Percentiles rank a stretch among this genome's conserved stretches.
These are phyloP conservation scores for Crambe crambe DNA, from an alignment of 37 sponge, comb jelly and placozoan species.

Conservation along the genomic window DNA sequence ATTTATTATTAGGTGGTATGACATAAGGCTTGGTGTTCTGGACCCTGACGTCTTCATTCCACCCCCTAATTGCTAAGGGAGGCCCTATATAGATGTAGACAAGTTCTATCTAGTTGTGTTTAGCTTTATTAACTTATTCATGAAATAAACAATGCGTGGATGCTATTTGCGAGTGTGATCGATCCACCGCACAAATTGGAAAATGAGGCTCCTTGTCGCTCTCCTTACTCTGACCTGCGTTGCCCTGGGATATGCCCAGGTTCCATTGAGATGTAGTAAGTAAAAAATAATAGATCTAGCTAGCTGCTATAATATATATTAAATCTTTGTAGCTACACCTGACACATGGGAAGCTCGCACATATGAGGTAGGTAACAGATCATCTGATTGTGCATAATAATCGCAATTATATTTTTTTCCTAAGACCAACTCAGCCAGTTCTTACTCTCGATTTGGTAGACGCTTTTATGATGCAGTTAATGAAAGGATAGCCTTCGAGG, in stretches of 20 bases:
- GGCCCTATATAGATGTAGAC: no score
- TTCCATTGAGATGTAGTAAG: conserved; percentile 28
- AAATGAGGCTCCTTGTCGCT: not conserved
- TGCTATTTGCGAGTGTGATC: no score
- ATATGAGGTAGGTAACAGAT: conserved; percentile 1
- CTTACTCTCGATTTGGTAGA: not conserved
- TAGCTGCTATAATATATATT: no score
- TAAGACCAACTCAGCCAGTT: no score
- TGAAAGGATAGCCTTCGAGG: conserved; percentile 4
- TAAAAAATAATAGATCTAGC: no score
- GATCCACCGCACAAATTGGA: no score
- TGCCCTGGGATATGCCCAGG: conserved; percentile 11
- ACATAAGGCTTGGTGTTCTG: conserved; percentile 21
- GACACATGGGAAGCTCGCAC: not conserved
- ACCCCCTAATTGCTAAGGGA: conserved; percentile 24
- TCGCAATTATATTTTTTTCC: no score
- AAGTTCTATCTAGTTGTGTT: no score
- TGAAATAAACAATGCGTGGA: not conserved
- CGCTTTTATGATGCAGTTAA: not conserved
- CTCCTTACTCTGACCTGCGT: not conserved
- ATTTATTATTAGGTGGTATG: conserved; percentile 28
- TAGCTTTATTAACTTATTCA: no score
- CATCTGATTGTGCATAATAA: no score
- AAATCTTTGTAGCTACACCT: conserved; percentile 7
- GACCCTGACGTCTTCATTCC: conserved; percentile 47